A percentile compares a stretch with the other conserved stretches of the same genome.
Conservation (phyloP, 2,888 invertebrate genomes). For the Andrena fulva region DNA sequence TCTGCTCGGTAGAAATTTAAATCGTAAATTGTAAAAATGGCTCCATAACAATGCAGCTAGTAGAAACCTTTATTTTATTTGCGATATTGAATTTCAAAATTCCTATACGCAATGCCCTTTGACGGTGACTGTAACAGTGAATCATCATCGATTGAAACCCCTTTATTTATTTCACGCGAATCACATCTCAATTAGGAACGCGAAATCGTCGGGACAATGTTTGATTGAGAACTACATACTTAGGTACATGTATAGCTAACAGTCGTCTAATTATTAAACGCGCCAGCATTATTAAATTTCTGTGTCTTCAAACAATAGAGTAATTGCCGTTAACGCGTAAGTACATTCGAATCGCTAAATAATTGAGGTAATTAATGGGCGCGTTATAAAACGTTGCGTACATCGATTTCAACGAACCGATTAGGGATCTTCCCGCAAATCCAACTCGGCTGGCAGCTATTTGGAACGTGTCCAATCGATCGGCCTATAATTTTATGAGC, state of each 20-base stretch:
- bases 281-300: constrained; percentile 18
- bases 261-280: constrained; percentile 21
- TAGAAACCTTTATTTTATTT: too few species aligned
- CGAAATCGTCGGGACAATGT: neutral
- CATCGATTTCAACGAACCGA: constrained; percentile 17
- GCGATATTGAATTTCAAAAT: too few species aligned
- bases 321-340: constrained; percentile 12
- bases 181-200: neutral
- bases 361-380: constrained; percentile 28
- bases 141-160: neutral
- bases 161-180: constrained; percentile 1
- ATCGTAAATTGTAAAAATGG: neutral
- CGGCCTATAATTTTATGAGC: constrained; percentile 51
- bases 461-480: constrained; percentile 55
- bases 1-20: too few species aligned
- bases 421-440: constrained; percentile 41
- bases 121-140: neutral
- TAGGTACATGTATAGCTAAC: neutral
- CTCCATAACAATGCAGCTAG: neutral
- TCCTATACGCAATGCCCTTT: too few species aligned
- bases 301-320: neutral
- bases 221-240: neutral
- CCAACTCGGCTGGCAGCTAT: constrained; percentile 33
- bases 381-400: constrained; percentile 35
- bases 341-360: constrained; percentile 11